Percentiles rank a stretch among this genome's conserved stretches.
Evolutionary conservation across 1,140 invertebrate genomes (phyloP).

Genomic region (Argopecten irradians): DNA sequence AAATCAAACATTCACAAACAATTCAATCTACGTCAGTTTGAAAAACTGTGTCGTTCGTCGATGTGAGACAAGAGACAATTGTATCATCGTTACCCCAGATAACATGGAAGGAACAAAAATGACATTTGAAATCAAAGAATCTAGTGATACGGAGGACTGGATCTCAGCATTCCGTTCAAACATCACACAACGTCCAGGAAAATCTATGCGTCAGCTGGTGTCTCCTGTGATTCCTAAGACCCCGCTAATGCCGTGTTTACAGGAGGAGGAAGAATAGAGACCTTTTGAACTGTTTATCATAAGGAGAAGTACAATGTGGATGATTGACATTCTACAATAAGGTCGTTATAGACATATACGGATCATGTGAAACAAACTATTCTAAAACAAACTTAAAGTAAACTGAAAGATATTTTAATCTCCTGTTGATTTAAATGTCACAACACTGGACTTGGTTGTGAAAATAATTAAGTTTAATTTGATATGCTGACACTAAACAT

Average conservation of each 20-base stretch:
- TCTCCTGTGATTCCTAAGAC: neutral
- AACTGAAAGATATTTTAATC: no score
- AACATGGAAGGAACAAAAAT: conserved; percentile 35
- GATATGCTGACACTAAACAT: no score
- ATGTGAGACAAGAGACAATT: neutral
- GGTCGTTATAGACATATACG: no score
- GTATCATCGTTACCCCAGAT: conserved; percentile 23
- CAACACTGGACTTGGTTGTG: no score
- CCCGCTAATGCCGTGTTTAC: neutral
- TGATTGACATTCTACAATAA: no score
- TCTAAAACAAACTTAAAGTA: no score
- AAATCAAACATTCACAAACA: conserved; percentile 25
- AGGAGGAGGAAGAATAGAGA: neutral
- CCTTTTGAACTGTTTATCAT: neutral
- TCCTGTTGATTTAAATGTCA: no score
- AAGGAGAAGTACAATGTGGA: no score
- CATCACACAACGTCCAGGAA: neutral
- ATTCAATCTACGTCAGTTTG: conserved; percentile 7
- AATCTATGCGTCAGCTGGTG: neutral
- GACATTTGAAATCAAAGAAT: conserved; percentile 16
- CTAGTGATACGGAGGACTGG: neutral
- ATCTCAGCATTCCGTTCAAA: neutral
- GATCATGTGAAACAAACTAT: no score
- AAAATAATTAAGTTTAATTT: no score
- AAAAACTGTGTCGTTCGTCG: conserved; percentile 19